A percentile compares a stretch with the other conserved stretches of the same genome.
Conservation (phyloP, 2,797 vertebrate species). For the Tympanoctomys barrerae region DNA sequence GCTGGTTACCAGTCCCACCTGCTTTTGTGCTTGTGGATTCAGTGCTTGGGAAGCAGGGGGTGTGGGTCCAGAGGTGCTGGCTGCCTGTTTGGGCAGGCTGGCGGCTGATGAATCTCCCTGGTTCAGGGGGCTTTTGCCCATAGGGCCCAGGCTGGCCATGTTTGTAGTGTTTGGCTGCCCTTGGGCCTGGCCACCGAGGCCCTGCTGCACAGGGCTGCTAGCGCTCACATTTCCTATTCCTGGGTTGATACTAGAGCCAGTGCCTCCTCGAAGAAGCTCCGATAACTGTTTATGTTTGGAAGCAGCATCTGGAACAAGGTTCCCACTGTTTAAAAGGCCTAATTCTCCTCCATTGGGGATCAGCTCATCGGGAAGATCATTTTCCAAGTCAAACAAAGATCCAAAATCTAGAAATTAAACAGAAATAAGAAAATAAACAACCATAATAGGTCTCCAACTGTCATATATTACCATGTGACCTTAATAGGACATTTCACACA, state of each 20-base stretch:
- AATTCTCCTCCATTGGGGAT: slow-evolving; percentile 96
- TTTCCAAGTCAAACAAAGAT: slow-evolving; percentile 96
- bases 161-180: slow-evolving; percentile 91
- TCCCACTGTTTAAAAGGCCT: slow-evolving; percentile 91
- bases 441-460: slow-evolving; percentile 18
- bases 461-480: background rate
- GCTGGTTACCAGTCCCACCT: slow-evolving; percentile 91
- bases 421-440: slow-evolving; percentile 84
- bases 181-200: slow-evolving; percentile 89
- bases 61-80: slow-evolving; percentile 91
- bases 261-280: slow-evolving; percentile 95
- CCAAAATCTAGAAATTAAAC: slow-evolving; percentile 92
- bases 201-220: slow-evolving; percentile 91
- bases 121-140: slow-evolving; percentile 96
- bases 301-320: slow-evolving; percentile 94
- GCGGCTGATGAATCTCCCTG: slow-evolving; percentile 91
- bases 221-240: slow-evolving; percentile 92
- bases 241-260: slow-evolving; percentile 89
- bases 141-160: slow-evolving; percentile 87
- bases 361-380: slow-evolving; percentile 98
- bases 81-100: slow-evolving; percentile 89
- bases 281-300: slow-evolving; percentile 99
- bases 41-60: slow-evolving; percentile 90
- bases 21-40: slow-evolving; percentile 95
- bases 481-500: slow-evolving; percentile 10